Evolutionary conservation across 2,888 invertebrate genomes (phyloP), one percentile per base, ranked within the genome.

Genomic region (Callimorpha dominula): DNA sequence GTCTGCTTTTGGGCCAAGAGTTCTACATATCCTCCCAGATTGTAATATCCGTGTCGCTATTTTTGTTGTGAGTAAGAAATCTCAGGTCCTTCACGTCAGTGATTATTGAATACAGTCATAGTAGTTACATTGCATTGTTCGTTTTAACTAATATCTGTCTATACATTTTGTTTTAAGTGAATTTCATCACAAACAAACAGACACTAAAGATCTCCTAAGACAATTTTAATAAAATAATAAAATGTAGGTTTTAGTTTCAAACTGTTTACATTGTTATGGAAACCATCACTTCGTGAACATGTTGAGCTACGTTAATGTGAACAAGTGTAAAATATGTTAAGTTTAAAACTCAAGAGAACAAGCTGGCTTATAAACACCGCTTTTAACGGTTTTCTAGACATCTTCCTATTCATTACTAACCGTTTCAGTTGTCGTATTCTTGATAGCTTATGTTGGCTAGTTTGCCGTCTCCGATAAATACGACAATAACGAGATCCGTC

Each of bases 161-260:
- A n/a, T 8, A 54, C 54, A 54, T 54, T 54, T 54, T n/a, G 5
- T 50, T 54, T 54, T 54, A n/a, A 54, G n/a, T n/a, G 40, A 62
- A 6, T 14, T 62, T 40, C 31, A 14, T 62, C 62, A 40, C 49
- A 7, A 17, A 15, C 68, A 42, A 46, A 60, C 15, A 62, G 4
- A 17, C 5, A 49, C 31, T 66, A 49, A 50, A 66, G 14, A 15
- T 17, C 7, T 66, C 17, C 50, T 66, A 62, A 69, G 31, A 40
- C 14, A 11, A 40, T 42, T 69, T 69, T n/a, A n/a, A n/a, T n/a
- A n/a, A n/a, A n/a, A n/a, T n/a, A n/a, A 49, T 69, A 50, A 50
- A 69, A 63, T 69, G 40, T 49, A 14, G 7, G 50, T 17, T 69
- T 69, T 52, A 69, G n/a, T 50, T 31, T 40, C 14, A 63, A 50